Base-by-base conservation (phyloP, 1,140 invertebrate species). In the Drosophila lacteicornis region DNA sequence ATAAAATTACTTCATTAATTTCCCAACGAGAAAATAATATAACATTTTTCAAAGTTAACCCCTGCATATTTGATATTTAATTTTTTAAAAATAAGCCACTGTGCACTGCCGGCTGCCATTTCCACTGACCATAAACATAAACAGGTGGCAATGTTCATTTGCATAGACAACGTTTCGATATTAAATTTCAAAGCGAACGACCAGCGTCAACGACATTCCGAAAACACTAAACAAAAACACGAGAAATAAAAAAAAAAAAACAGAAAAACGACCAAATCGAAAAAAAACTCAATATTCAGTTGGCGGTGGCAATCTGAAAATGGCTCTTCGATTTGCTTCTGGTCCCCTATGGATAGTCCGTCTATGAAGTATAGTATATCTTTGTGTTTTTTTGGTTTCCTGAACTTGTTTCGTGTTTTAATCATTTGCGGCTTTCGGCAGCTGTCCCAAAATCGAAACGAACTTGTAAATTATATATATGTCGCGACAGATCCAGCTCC, bases 131-230 rank as follows among this genome's bases (percentile, higher is more conserved):
- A 79, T 86, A 82, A 87, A 91, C 87, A 86, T 86, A 91, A 91
- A 88, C 87, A 91, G 87, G 87, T 91, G 87, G 87, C 87, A 91
- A 91, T 83, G 71, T 81, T 91, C 88, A 91, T 91, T 91, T 91
- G 88, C 87, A 91, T 91, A 91, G 88, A 91, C 88, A 91, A 88
- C 78, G 78, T 91, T 91, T 91, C 79, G 78, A 88, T 91, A 91
- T 91, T 91, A 91, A 91, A 91, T 91, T 91, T 91, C 88, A 91
- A 91, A 87, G 83, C 84, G 67, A 79, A 87, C 80, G 76, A 70
- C 67, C 51, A 77, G 65, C 75, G 74, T 79, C 70, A 62, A 86
- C 83, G 73, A 83, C 80, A 87, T 88, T 87, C 83, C 83, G 43
- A 62, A 68, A 56, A 58, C 63, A 33, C 45, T 70, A 73, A 73